Evolutionary conservation across 2,888 invertebrate genomes (phyloP), one percentile per base, ranked within the genome.

Genomic region (Acanthacorydalis orientalis): DNA sequence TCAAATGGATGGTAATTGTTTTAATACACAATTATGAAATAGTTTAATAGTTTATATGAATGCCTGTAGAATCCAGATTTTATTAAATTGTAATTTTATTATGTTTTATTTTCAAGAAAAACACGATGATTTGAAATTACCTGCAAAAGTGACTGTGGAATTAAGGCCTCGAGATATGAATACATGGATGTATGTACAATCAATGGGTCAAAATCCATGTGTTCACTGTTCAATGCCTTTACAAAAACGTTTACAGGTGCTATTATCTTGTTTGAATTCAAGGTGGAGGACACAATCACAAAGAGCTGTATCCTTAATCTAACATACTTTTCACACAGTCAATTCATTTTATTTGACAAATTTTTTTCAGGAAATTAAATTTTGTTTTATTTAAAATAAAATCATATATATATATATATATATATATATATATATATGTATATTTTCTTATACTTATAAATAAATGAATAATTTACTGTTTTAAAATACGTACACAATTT

Each of bases 201-300:
- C 75, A 7, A 69, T 86, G 47, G 83, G 92, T 2, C 91, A 92
- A 72, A 95, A 95, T 74, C 95, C 95, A 31, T 77, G 91, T 54
- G 75, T 85, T 6, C 74, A 80, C 50, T 75, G 82, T 37, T 72
- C 77, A 43, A 68, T 87, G 46, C 80, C 86, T 16, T 72, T 88
- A 47, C 84, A 88, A 57, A 77, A 84, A 52, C 72, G 81, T 42
- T 68, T 92, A 8, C 71, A 75, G 11, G 75, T 78, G 48, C 68
- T 91, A 42, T 72, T 92, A 41, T 68, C 69, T 52, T 84, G 78
- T 58, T 73, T 95, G 52, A 77, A 79, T 56, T 72, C 72, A 50
- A 77, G 87, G 56, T 95, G 93, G 93, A 75, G 74, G 51, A 73
- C 76, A 31, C 65, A 66, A 10, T 70, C 72, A 47, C 61, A 67